Evolutionary conservation across 2,797 vertebrate species (phyloP), one percentile per base, ranked within the genome.

Genomic region (Diplodus puntazzo): DNA sequence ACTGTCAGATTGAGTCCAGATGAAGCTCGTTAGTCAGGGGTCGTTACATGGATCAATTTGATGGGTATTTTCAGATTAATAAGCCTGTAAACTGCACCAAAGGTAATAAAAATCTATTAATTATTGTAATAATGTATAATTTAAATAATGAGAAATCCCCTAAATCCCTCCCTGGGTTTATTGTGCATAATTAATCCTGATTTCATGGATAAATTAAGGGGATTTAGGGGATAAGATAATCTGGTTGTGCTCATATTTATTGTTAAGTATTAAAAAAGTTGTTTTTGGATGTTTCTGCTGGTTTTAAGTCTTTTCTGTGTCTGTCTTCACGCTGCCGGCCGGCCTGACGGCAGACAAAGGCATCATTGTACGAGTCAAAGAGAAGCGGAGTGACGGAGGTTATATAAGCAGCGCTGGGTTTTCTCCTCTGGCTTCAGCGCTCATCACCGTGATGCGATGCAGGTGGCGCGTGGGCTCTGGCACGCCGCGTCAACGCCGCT

Each of bases 301-400:
- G 34, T 69, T 60, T 58, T 18, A 0, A 17, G 34, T 34, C 14
- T 20, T 42, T 45, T 16, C 16, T 1, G 18, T 5, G 52, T 27
- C 39, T 21, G 27, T 53, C 59, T n/a, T 42, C 53, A 27, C 46
- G 14, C 55, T 39, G 53, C 58, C 59, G 69, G 63, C 17, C 63
- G 23, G 79, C 67, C 49, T 11, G 49, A 25, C 27, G 60, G 68
- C 62, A 75, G 73, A 92, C 91, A 94, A 92, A 91, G 81, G 74
- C 65, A 25, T 67, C 77, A 71, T 88, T 93, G 91, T 93, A 39
- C 74, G 58, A 52, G 42, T 45, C 43, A 45, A 45, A 45, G 17
- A 52, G 49, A 16, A 23, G 66, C 60, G 27, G 43, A 11, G 17
- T 11, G 10, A 30, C 18, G 11, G 12, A 27, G 57, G 73, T 93